A percentile compares a stretch with the other conserved stretches of the same genome.
phyloP scores from a whole-genome alignment of 2,888 invertebrate genomes.

The Leptothorax acervorum region DNA sequence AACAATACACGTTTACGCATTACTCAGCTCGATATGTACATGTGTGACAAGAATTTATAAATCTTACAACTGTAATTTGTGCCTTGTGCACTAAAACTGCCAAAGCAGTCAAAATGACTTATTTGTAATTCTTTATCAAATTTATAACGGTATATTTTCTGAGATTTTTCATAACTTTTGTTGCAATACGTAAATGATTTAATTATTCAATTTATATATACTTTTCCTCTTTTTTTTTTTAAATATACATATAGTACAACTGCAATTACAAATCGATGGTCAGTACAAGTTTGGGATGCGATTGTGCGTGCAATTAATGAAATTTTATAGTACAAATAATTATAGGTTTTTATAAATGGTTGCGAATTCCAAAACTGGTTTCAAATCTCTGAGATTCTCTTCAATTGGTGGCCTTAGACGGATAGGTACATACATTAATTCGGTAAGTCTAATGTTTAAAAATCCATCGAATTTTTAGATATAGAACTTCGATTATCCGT shows the following conservation, averaged over 20 bases:
- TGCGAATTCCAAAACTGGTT: too few species aligned
- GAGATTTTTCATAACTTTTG: not conserved
- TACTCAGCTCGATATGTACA: not conserved
- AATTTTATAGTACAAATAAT: too few species aligned
- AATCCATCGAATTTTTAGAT: not conserved
- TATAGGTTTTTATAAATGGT: too few species aligned
- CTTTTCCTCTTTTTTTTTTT: not conserved
- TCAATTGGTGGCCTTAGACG: too few species aligned
- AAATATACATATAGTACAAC: not conserved
- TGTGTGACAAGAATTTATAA: not conserved
- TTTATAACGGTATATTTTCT: not conserved
- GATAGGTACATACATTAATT: not conserved
- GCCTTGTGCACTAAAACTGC: not conserved
- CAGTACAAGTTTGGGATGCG: not conserved
- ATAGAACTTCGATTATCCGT: not conserved
- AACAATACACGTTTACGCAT: not conserved
- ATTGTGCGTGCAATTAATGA: not conserved
- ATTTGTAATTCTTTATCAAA: not conserved
- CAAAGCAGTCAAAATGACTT: not conserved
- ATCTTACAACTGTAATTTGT: not conserved
- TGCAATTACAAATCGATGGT: not conserved
- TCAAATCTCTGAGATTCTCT: too few species aligned
- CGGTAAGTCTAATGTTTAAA: not conserved
- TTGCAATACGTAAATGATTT: not conserved
- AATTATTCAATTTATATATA: not conserved